phyloP scores from a whole-genome alignment of 2,113 vertebrate species.

The Tichodroma muraria region DNA sequence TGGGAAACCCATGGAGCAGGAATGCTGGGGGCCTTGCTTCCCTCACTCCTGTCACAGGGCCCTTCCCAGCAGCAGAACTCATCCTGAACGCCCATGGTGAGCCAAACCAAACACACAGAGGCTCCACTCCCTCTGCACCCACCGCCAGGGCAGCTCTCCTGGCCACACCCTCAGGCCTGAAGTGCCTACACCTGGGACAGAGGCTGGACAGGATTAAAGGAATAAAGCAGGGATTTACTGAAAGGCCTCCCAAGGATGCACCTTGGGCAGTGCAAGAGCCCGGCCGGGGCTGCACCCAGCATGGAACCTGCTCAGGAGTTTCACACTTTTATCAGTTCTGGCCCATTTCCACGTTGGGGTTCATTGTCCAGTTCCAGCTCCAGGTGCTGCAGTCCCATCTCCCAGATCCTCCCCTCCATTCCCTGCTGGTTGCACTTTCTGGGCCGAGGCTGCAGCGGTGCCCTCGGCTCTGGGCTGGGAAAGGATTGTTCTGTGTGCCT shows the following conservation, averaged over 20 bases:
- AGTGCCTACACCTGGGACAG: background rate
- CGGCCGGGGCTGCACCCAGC: rapidly evolving
- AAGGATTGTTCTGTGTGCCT: background rate
- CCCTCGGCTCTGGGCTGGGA: background rate
- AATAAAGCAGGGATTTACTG: background rate
- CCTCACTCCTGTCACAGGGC: background rate
- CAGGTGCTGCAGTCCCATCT: background rate
- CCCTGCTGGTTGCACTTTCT: background rate
- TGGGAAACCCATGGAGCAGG: background rate
- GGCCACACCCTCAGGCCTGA: background rate
- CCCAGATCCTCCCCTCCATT: background rate
- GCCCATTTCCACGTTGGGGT: background rate
- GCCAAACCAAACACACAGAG: background rate
- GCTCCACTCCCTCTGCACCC: background rate
- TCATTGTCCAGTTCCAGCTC: background rate
- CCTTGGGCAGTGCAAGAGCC: background rate
- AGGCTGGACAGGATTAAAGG: background rate
- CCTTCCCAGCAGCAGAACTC: background rate
- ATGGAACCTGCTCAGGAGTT: background rate
- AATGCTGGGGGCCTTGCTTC: background rate
- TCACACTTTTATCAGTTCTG: background rate
- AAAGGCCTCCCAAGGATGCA: background rate
- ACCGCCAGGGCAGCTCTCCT: background rate
- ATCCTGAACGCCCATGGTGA: rapidly evolving
- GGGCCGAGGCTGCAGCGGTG: background rate